Evolutionary conservation across 2,113 vertebrate species (phyloP).

Genomic region (cattle (Bos taurus)): ARS-UCD2.0 NC_037334.1:100021001-100021500

Average conservation of each 20-base stretch:
- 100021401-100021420: neutral
- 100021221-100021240: neutral
- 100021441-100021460: neutral
- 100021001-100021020: fast-evolving
- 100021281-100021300: neutral
- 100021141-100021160: neutral
- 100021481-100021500: neutral
- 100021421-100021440: neutral
- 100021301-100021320: neutral
- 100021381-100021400: neutral
- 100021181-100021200: fast-evolving
- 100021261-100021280: neutral
- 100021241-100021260: neutral
- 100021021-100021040: neutral
- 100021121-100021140: neutral
- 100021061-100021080: neutral
- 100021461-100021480: too few species aligned
- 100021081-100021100: neutral
- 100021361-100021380: neutral
- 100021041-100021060: neutral
- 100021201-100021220: neutral
- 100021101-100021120: neutral
- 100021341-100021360: neutral
- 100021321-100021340: neutral
- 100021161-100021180: fast-evolving